phyloP scores from a whole-genome alignment of 2,113 vertebrate genomes.

The Eubucco bourcierii region DNA sequence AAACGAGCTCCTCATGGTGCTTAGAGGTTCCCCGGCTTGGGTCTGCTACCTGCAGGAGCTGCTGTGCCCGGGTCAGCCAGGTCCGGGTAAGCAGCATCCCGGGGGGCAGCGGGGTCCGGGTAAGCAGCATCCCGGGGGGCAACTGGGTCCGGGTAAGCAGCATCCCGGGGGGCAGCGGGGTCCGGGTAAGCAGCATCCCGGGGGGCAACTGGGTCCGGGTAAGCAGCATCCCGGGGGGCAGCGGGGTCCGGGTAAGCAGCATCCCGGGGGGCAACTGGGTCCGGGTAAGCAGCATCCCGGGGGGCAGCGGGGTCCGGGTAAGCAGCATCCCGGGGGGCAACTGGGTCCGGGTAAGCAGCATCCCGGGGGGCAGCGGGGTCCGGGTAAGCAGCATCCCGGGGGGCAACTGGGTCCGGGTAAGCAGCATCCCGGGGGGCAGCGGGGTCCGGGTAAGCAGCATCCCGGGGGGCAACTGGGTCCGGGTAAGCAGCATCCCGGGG shows the following conservation, averaged over 20 bases:
- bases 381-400: accelerated
- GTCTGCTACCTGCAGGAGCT: background rate
- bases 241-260: too few relatives aligned
- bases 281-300: accelerated
- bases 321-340: background rate
- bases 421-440: accelerated
- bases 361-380: too few relatives aligned
- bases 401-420: too few relatives aligned
- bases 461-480: too few relatives aligned
- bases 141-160: too few relatives aligned
- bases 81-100: accelerated
- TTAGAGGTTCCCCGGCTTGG: background rate
- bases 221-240: accelerated
- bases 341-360: too few relatives aligned
- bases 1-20: background rate
- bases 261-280: too few relatives aligned
- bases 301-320: too few relatives aligned
- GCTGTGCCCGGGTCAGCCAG: too few relatives aligned
- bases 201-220: too few relatives aligned
- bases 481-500: accelerated
- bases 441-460: background rate
- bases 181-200: accelerated
- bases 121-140: accelerated
- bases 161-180: too few relatives aligned
- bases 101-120: too few relatives aligned